phyloP scores from a whole-genome alignment of 2,113 vertebrate species.

The Tachuris rubrigastra region DNA sequence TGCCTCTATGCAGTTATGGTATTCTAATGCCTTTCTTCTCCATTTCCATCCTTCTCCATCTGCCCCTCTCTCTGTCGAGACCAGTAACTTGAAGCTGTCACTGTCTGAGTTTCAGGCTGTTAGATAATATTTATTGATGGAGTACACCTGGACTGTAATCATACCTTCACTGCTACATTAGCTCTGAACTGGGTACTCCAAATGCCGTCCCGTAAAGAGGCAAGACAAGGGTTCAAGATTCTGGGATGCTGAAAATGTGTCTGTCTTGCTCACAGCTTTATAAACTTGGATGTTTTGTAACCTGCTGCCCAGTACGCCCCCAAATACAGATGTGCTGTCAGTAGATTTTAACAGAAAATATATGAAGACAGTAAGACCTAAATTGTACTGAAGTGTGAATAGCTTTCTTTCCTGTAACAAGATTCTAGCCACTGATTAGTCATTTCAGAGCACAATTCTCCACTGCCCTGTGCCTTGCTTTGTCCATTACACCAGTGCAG shows the following conservation, averaged over 20 bases:
- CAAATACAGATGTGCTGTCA: not conserved
- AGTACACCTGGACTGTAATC: not conserved
- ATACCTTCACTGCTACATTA: not conserved
- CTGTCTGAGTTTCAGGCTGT: not conserved
- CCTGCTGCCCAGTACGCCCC: not conserved
- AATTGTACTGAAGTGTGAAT: not conserved
- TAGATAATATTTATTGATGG: not conserved
- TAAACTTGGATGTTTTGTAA: not conserved
- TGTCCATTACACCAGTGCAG: not conserved
- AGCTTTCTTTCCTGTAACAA: not conserved
- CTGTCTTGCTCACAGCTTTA: not conserved
- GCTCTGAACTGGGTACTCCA: not conserved
- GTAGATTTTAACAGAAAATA: not conserved
- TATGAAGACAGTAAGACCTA: not conserved
- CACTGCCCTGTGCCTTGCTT: not conserved
- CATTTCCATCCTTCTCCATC: not conserved
- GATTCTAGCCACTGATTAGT: not conserved
- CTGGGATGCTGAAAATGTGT: not conserved
- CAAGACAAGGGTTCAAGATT: accelerated
- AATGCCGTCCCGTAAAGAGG: not conserved
- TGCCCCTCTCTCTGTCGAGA: not conserved
- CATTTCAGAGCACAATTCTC: not conserved
- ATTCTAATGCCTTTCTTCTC: not conserved
- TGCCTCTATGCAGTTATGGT: not conserved
- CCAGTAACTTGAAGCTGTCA: not conserved